These are phyloP conservation scores for Cygnus olor DNA, from an alignment of 2,797 vertebrate genomes.

Conservation along the genomic window DNA sequence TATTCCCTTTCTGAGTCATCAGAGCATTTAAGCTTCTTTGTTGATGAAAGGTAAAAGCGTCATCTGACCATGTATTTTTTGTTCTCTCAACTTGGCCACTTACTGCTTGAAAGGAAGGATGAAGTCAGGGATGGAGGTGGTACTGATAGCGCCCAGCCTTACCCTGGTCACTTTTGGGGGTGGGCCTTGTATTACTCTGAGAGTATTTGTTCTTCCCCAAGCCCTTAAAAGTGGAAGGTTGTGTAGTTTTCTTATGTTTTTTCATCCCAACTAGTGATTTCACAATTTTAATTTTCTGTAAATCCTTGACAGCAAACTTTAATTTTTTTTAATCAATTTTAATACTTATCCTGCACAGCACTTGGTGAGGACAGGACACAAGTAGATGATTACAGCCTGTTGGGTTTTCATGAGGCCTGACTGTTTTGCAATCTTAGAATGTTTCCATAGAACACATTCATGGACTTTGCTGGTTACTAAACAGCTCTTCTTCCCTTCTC, in stretches of 20 bases:
- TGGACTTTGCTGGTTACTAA: not conserved
- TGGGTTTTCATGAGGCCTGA: not conserved
- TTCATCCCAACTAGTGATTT: not conserved
- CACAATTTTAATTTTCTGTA: not conserved
- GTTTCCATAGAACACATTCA: not conserved
- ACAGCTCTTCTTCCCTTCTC: not conserved
- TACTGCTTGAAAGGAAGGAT: not conserved
- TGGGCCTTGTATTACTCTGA: not conserved
- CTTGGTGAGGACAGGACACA: not conserved
- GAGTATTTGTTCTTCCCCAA: not conserved
- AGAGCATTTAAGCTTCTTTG: not conserved
- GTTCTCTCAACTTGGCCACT: not conserved
- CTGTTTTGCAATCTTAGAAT: not conserved
- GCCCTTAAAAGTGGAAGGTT: not conserved
- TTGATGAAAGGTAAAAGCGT: not conserved
- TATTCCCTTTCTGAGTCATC: not conserved
- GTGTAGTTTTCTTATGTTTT: not conserved
- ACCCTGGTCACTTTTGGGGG: not conserved
- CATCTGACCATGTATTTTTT: not conserved
- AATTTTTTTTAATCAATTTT: not conserved
- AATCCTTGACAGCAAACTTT: not conserved
- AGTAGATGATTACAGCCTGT: not conserved
- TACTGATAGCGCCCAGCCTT: not conserved
- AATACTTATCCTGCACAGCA: not conserved
- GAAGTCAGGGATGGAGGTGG: not conserved